Evolutionary conservation across 2,113 vertebrate species (phyloP), one percentile per base, ranked within the genome.

Genomic region (Micronycteris hirsuta): DNA sequence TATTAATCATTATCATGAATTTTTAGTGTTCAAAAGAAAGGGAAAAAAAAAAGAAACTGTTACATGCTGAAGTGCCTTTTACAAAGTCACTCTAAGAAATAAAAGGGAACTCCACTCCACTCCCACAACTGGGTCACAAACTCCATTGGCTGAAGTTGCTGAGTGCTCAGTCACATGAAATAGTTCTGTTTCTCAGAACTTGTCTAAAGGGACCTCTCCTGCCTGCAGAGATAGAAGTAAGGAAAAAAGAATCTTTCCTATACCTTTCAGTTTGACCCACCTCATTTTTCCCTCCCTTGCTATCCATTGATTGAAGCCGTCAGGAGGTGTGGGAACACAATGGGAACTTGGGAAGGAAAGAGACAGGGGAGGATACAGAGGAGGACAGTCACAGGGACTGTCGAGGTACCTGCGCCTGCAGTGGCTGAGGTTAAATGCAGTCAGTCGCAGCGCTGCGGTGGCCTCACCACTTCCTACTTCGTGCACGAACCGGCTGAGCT

Each of bases 71-170:
- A 24, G 20, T 33, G n/a, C 19, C 26, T 80, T 90, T 84, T 78
- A 33, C 87, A 93, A 96, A 89, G 33, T 63, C 86, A 86, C 33
- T 94, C 17, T 38, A 78, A 92, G 87, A 90, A 95, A 93, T 95
- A 82, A 94, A 96, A 90, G 70, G 52, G 52, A 83, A 26, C 67
- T 63, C 15, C 31, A 92, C 49, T 96, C 38, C 11, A 45, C 49
- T 97, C 81, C n/a, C 61, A 70, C 77, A 94, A 70, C 36, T 86
- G 67, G 87, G 93, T 92, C 92, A 92, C 52, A 41, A 19, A 47
- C 52, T 89, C 56, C 76, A 33, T 9, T 12, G 54, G 90, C 85
- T 94, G 4, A 73, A 73, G 90, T 28, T n/a, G 31, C 52, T 87
- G 92, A 84, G 58, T 41, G 83, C 80, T 90, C 65, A 90, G 71